Base-by-base conservation (phyloP, 2,888 invertebrate species). In the Lingula anatina region DNA sequence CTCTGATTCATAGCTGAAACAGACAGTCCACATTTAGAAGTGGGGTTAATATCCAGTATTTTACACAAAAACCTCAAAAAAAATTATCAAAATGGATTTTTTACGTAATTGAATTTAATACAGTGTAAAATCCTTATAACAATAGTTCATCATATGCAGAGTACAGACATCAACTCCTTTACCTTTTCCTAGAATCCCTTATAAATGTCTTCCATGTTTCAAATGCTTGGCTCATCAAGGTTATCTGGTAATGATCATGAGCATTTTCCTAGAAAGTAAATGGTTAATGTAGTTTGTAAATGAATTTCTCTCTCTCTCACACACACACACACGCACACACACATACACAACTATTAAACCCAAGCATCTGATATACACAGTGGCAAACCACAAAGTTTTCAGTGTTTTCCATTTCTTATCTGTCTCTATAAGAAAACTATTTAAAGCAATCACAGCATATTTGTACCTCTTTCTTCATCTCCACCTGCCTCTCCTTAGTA, bases 1-100 rank as follows among this genome's bases (percentile, higher is more conserved):
- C 27, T 56, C 60, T 51, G 64, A 58, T 36, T 50, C 35, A 25
- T 58, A 56, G 40, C 67, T 67, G 58, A 28, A 56, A 61, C n/a
- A n/a, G n/a, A 35, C 21, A 44, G 5, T 9, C 18, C 23, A 18
- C 5, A n/a, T n/a, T n/a, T n/a, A n/a, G n/a, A n/a, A n/a, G n/a
- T n/a, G n/a, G n/a, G n/a, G n/a, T n/a, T n/a, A n/a, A n/a, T n/a
- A n/a, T n/a, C n/a, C n/a, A n/a, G n/a, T n/a, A n/a, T n/a, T n/a
- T n/a, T n/a, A n/a, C n/a, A n/a, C n/a, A n/a, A 35, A 27, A 37
- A 25, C 21, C 5, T 40, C 31, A 38, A 39, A 45, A 47, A n/a
- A 42, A 18, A 28, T 27, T 43, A 12, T 12, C 7, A 23, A 25
- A 18, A 24, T 25, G 24, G 38, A 12, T 31, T 25, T 18, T 23